Evolutionary conservation across 2,113 vertebrate genomes (phyloP).

Genomic region (Corvus cornix): DNA sequence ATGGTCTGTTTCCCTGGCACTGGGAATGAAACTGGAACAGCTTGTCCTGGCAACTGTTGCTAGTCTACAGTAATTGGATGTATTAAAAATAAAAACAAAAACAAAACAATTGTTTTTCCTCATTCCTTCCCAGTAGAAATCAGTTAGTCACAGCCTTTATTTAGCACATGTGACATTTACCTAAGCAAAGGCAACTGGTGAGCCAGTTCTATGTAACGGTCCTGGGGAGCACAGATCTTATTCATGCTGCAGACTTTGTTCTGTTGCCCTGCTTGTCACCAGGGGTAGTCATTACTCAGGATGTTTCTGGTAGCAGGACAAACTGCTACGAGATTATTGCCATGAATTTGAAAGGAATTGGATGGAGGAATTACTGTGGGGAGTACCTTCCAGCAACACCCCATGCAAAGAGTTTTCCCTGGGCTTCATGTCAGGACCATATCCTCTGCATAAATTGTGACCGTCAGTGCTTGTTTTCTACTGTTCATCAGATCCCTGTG

Average conservation of each 20-base stretch:
- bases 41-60: slow-evolving; percentile 50
- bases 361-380: neutral
- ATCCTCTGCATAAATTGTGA: neutral
- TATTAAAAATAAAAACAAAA: slow-evolving; percentile 50
- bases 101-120: slow-evolving; percentile 58
- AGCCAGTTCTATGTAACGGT: neutral
- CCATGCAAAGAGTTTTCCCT: neutral
- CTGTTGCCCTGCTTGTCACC: neutral
- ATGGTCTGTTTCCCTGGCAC: slow-evolving; percentile 40
- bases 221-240: slow-evolving; percentile 4
- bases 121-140: slow-evolving; percentile 60
- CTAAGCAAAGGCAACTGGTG: slow-evolving; percentile 4
- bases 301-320: slow-evolving; percentile 2
- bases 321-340: neutral
- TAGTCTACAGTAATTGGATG: slow-evolving; percentile 33
- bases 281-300: slow-evolving; percentile 9
- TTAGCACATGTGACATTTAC: slow-evolving; percentile 53
- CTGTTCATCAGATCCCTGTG: neutral
- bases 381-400: neutral
- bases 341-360: neutral
- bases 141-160: slow-evolving; percentile 65
- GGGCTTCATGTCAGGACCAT: neutral
- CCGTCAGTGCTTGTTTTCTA: neutral
- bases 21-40: slow-evolving; percentile 38
- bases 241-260: neutral